These are phyloP conservation scores for Phytoseiulus persimilis DNA, from an alignment of 2,888 invertebrate species.

Conservation along the genomic window DNA sequence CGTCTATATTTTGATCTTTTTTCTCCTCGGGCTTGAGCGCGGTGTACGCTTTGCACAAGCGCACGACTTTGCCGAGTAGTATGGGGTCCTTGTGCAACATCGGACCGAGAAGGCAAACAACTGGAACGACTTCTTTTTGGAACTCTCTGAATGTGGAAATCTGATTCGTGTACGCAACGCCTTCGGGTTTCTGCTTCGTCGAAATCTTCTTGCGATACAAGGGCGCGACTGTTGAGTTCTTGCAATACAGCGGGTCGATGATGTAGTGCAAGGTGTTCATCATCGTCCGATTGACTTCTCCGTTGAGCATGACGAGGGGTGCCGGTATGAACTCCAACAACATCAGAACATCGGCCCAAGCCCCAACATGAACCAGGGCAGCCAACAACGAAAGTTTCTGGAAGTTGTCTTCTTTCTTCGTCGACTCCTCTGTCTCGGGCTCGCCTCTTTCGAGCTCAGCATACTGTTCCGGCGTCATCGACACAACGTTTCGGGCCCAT, in stretches of 20 bases:
- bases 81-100: constrained; percentile 77
- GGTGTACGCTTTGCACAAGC: constrained; percentile 52
- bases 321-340: constrained; percentile 75
- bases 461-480: constrained; percentile 52
- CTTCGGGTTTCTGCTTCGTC: background rate
- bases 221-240: constrained; percentile 67
- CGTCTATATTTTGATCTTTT: constrained; percentile 53
- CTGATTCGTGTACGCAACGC: constrained; percentile 49
- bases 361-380: constrained; percentile 74
- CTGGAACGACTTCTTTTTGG: constrained; percentile 68
- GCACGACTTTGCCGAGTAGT: constrained; percentile 73
- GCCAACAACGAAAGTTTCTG: constrained; percentile 89
- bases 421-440: background rate
- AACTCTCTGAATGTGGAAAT: constrained; percentile 66
- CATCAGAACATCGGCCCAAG: constrained; percentile 75
- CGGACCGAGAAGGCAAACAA: constrained; percentile 75
- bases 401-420: constrained; percentile 55
- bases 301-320: constrained; percentile 37
- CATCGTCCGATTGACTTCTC: constrained; percentile 1
- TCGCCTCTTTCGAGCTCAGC: constrained; percentile 7
- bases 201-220: constrained; percentile 53
- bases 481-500: constrained; percentile 66
- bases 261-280: constrained; percentile 59
- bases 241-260: constrained; percentile 75
- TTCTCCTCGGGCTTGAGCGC: constrained; percentile 47